Evolutionary conservation across 2,888 invertebrate species (phyloP).

Genomic region (Cremastinae sp.): DNA sequence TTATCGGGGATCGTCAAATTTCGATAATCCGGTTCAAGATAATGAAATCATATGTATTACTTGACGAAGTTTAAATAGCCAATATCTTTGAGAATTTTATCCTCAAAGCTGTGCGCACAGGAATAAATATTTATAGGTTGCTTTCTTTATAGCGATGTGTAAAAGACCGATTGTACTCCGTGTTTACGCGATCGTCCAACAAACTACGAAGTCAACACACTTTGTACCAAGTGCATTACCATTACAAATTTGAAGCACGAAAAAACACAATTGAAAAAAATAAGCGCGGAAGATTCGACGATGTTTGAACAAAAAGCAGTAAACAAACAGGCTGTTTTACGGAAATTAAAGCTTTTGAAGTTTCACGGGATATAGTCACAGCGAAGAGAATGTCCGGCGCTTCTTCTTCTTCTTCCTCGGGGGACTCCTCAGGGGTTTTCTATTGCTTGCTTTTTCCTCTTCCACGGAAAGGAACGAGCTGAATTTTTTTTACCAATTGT

Average conservation of each 20-base stretch:
- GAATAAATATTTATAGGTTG: slow-evolving; percentile 22
- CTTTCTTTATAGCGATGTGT: not conserved
- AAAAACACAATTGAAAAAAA: not conserved
- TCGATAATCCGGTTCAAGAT: too few species aligned
- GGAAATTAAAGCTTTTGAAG: slow-evolving; percentile 2
- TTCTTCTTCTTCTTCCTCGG: too few species aligned
- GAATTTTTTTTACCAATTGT: too few species aligned
- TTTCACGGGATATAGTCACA: too few species aligned
- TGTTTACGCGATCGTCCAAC: slow-evolving; percentile 19
- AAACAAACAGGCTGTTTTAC: too few species aligned
- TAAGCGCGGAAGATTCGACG: not conserved
- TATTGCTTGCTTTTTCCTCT: too few species aligned
- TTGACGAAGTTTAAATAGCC: not conserved
- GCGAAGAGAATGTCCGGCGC: too few species aligned
- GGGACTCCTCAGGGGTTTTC: too few species aligned
- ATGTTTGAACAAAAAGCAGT: not conserved
- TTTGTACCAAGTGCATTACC: slow-evolving; percentile 9
- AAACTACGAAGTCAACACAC: slow-evolving; percentile 16
- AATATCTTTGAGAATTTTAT: not conserved
- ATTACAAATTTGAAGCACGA: slow-evolving; percentile 19
- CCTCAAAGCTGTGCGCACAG: too few species aligned
- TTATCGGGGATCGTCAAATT: too few species aligned
- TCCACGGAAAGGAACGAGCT: too few species aligned
- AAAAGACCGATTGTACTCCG: slow-evolving; percentile 13
- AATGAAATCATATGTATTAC: not conserved